These are phyloP conservation scores for Elaphurus davidianus DNA, from an alignment of 2,113 vertebrate genomes.

Conservation along the genomic window DNA sequence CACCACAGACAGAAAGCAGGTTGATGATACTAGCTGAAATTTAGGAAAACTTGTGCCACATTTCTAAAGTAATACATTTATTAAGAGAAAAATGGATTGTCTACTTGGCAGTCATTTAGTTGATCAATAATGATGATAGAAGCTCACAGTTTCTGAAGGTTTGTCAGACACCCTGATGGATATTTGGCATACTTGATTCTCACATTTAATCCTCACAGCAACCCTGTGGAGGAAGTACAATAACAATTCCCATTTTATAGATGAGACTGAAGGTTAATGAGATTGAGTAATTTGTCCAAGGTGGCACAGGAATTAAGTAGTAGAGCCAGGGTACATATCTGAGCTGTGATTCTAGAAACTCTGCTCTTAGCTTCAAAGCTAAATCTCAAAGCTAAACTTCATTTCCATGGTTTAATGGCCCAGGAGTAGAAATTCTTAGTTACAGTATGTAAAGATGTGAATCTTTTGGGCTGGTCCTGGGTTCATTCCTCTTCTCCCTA, in stretches of 20 bases:
- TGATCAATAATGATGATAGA: background rate
- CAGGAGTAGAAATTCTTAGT: background rate
- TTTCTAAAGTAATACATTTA: background rate
- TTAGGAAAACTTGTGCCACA: background rate
- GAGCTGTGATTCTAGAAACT: background rate
- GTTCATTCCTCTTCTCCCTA: background rate
- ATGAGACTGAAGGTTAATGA: background rate
- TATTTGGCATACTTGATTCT: background rate
- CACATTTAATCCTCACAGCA: background rate
- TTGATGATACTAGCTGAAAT: background rate
- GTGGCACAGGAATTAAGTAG: background rate
- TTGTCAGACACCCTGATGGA: background rate
- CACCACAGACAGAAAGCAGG: background rate
- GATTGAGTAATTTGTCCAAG: background rate
- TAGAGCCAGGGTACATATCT: background rate
- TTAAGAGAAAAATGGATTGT: background rate
- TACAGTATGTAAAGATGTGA: background rate
- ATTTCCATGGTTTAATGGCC: background rate
- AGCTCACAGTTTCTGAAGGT: background rate
- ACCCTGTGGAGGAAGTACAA: background rate
- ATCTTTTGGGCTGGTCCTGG: background rate
- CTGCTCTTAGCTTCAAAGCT: background rate
- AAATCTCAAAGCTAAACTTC: background rate
- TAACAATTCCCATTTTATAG: background rate
- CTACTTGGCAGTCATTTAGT: background rate